phyloP scores from a whole-genome alignment of 2,113 vertebrate species.

The Nesoenas mayeri region DNA sequence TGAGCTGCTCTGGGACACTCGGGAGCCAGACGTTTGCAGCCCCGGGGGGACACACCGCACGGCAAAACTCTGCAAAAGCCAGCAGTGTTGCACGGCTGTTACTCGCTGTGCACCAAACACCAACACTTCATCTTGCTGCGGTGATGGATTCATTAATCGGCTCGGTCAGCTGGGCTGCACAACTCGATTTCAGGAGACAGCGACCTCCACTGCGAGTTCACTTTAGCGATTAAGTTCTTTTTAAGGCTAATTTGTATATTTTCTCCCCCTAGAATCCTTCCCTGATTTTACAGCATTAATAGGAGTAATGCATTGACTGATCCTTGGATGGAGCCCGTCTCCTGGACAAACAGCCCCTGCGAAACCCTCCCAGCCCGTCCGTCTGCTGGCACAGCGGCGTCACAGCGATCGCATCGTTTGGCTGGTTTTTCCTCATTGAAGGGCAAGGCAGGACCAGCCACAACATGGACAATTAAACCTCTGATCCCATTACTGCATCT shows the following conservation, averaged over 20 bases:
- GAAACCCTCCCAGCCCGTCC: neutral
- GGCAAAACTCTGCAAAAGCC: neutral
- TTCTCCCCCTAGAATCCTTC: neutral
- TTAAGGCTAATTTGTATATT: neutral
- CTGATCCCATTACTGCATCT: neutral
- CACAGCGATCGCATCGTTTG: accelerated
- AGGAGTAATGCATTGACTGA: neutral
- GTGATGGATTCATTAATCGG: neutral
- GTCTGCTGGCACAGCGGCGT: neutral
- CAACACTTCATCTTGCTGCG: neutral
- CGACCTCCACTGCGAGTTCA: neutral
- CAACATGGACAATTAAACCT: neutral
- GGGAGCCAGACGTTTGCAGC: neutral
- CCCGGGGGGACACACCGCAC: too few relatives aligned
- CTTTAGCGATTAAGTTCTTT: neutral
- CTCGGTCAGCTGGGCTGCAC: neutral
- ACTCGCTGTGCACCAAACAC: neutral
- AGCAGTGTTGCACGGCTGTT: neutral
- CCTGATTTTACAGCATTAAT: neutral
- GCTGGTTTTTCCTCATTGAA: neutral
- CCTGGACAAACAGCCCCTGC: too few relatives aligned
- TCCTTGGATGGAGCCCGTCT: neutral
- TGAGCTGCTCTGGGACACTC: neutral
- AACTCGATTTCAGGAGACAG: neutral
- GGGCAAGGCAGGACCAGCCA: neutral